Base-by-base conservation (phyloP, 2,888 invertebrate species). In the Erebia aethiops region DNA sequence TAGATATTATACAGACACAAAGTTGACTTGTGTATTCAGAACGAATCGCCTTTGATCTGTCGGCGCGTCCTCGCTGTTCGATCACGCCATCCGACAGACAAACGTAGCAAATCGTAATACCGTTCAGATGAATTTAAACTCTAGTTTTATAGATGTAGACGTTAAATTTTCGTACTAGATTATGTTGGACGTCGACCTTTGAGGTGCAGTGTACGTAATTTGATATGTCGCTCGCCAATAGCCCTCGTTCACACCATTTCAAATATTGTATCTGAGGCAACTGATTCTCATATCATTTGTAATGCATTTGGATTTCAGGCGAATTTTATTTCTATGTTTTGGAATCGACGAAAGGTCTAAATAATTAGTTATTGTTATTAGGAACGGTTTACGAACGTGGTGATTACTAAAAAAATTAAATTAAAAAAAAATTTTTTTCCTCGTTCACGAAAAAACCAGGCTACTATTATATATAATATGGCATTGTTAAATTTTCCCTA, bases 1-100 rank as follows among this genome's bases (percentile, higher is more conserved):
- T 78, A 76, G 75, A 78, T 78, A 74, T 77, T 78, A 74, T 77
- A 75, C 76, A 74, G 77, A 75, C 76, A 75, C 74, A 73, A 72
- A 73, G 71, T 76, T 72, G 75, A 80, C 76, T 85, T 87, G 80
- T 80, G 80, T 82, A 87, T 87, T 86, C 82, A 84, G 81, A 77
- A 79, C 81, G 80, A 77, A 79, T 78, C 80, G 82, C 75, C 76
- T 78, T 79, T 81, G 81, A 79, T 79, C 80, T 78, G 71, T 76
- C 80, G 81, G 74, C 67, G 79, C 82, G 80, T 81, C 80, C 82
- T 81, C 82, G 77, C 78, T 71, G 80, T 77, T 76, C 80, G 74
- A 76, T 73, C 77, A 74, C 73, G 71, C 73, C 73, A 72, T 74
- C 74, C 69, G 71, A 62, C 70, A 69, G 57, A 67, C 65, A 71